Conservation (phyloP, 2,113 vertebrate species). For the Catharus minimus region DNA sequence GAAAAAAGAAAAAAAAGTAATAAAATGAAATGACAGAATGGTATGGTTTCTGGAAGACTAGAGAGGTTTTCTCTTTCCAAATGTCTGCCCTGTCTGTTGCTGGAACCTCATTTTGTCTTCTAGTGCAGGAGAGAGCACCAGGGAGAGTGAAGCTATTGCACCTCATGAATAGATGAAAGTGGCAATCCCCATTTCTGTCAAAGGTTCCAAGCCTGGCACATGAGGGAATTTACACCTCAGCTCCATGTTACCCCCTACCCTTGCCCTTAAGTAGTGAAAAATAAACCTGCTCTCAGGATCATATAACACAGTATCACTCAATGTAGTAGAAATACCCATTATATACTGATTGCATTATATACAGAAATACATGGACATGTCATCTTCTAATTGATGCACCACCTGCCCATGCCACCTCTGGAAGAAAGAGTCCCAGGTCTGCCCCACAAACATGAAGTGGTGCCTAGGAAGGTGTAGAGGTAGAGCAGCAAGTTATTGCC, state of each 20-base stretch:
- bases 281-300: neutral
- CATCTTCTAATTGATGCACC: neutral
- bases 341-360: neutral
- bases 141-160: neutral
- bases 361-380: neutral
- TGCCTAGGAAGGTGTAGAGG: neutral
- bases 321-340: neutral
- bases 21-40: neutral
- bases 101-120: neutral
- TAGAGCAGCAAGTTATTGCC: neutral
- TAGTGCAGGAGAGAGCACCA: accelerated
- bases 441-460: neutral
- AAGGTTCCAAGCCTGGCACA: neutral
- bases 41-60: neutral
- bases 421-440: neutral
- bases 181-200: neutral
- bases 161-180: neutral
- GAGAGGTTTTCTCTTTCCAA: neutral
- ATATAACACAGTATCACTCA: neutral
- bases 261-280: neutral
- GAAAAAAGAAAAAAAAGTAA: neutral
- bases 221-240: neutral
- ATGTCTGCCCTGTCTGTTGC: neutral
- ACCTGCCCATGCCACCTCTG: neutral
- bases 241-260: neutral